Base-by-base conservation (phyloP, 2,113 vertebrate species). In the Muscicapa adusta region DNA sequence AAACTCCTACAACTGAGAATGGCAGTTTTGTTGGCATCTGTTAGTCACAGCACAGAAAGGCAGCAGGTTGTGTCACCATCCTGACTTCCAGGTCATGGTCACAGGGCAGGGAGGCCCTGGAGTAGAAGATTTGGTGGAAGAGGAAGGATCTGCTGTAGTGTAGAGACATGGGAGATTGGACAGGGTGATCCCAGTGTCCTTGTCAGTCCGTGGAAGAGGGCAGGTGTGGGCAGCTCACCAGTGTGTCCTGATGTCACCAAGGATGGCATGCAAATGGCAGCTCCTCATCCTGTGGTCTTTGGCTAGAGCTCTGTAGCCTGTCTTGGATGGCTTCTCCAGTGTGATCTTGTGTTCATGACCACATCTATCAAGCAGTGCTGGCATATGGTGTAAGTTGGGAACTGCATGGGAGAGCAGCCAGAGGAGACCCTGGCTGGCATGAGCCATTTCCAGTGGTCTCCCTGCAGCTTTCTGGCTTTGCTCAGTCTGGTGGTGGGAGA, bases 351-450 rank as follows among this genome's bases (percentile, higher is more conserved):
- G 36, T 28, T 89, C 19, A 3, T 13, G 8, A 38, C 34, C 38
- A 7, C 4, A 4, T 62, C 15, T 16, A 14, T 51, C 71, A 50
- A 28, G 28, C 58, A 70, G n/a, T 5, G 2, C 47, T 86, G 23
- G 6, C 4, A 2, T 66, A 34, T 3, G 1, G 23, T 76, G 34
- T 19, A 53, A n/a, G 45, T 45, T 0, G 0, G 25, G 24, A 70
- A 2, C 33, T 72, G 15, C 29, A 33, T 42, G 28, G 24, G 54
- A 51, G 18, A 66, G 33, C 8, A 4, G 11, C 22, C 0, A 0
- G 11, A 65, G 53, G 48, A 86, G 25, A 83, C 14, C 7, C 10
- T 63, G 34, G 20, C 14, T 42, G 43, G 13, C 23, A 19, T 26
- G 40, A 84, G 14, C 14, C 7, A 1, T 74, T 51, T 85, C 28